Conservation (phyloP, 2,888 invertebrate species). For the Merodon equestris region DNA sequence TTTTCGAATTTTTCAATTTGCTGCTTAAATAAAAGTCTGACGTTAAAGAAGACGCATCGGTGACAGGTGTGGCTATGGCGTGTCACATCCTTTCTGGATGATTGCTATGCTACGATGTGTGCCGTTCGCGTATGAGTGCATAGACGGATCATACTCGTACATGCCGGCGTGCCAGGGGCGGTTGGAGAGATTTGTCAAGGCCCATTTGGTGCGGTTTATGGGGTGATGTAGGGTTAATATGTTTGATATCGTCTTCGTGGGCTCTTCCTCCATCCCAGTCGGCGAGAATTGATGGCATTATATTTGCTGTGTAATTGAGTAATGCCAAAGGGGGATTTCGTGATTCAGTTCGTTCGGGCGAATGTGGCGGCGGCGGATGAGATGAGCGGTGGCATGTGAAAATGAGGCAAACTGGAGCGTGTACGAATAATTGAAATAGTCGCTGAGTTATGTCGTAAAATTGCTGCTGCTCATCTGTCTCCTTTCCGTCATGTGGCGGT, state of each 20-base stretch:
- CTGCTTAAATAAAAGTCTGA: conserved; percentile 64
- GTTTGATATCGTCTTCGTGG: conserved; percentile 6
- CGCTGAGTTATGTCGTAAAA: too few relatives aligned
- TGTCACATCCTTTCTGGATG: conserved; percentile 67
- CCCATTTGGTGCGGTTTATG: conserved; percentile 59
- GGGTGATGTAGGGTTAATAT: conserved; percentile 43
- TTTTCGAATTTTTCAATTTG: conserved; percentile 64
- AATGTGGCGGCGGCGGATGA: too few relatives aligned
- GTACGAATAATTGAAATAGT: too few relatives aligned
- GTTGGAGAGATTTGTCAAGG: conserved; percentile 48
- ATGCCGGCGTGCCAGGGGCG: conserved; percentile 24
- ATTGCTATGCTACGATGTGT: conserved; percentile 54
- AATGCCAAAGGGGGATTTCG: background rate
- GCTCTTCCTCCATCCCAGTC: too few relatives aligned
- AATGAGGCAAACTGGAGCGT: too few relatives aligned
- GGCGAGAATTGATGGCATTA: conserved; percentile 12
- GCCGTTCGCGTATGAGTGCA: conserved; percentile 13
- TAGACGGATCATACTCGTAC: too few relatives aligned
- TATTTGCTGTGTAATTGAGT: conserved; percentile 5
- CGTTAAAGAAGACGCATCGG: conserved; percentile 66
- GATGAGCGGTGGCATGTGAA: too few relatives aligned
- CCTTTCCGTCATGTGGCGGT: too few relatives aligned
- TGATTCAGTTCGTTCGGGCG: too few relatives aligned
- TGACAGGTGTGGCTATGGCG: conserved; percentile 64
- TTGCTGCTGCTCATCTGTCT: too few relatives aligned